phyloP scores from a whole-genome alignment of 2,888 invertebrate species.

The Zaprionus lineosus region DNA sequence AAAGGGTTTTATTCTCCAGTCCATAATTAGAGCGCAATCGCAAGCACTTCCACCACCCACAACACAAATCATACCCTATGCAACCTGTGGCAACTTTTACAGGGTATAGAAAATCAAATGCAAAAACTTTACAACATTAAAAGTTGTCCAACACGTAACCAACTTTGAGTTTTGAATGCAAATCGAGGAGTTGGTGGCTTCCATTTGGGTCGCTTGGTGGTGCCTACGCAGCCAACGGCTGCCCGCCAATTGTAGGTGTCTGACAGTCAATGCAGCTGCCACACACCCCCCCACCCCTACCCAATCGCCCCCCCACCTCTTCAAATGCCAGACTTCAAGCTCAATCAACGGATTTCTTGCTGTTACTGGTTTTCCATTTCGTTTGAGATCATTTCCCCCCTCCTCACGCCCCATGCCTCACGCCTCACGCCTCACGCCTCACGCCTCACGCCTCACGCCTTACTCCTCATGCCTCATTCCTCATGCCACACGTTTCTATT shows the following conservation, averaged over 20 bases:
- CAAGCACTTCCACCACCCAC: too few relatives aligned
- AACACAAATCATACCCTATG: too few relatives aligned
- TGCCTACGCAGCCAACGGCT: conserved; percentile 28
- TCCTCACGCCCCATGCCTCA: too few relatives aligned
- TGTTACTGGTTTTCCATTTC: conserved; percentile 54
- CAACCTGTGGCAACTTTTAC: too few relatives aligned
- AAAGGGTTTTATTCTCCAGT: too few relatives aligned
- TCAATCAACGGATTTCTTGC: conserved; percentile 46
- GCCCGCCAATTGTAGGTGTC: conserved; percentile 36
- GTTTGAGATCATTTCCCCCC: conserved; percentile 51
- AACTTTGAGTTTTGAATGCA: conserved; percentile 30
- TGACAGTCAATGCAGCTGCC: background rate
- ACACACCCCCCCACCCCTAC: background rate
- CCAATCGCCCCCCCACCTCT: background rate
- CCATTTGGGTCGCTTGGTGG: background rate
- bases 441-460: too few relatives aligned
- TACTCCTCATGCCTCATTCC: too few relatives aligned
- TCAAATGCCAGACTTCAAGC: conserved; percentile 51
- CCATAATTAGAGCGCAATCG: too few relatives aligned
- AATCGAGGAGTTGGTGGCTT: conserved; percentile 1
- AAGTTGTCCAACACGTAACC: conserved; percentile 39
- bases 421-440: too few relatives aligned
- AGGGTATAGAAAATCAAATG: conserved; percentile 27
- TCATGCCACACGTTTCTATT: too few relatives aligned
- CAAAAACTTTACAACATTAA: conserved; percentile 56